phyloP scores from a whole-genome alignment of 2,113 vertebrate species.

The Lipophrys pholis region DNA sequence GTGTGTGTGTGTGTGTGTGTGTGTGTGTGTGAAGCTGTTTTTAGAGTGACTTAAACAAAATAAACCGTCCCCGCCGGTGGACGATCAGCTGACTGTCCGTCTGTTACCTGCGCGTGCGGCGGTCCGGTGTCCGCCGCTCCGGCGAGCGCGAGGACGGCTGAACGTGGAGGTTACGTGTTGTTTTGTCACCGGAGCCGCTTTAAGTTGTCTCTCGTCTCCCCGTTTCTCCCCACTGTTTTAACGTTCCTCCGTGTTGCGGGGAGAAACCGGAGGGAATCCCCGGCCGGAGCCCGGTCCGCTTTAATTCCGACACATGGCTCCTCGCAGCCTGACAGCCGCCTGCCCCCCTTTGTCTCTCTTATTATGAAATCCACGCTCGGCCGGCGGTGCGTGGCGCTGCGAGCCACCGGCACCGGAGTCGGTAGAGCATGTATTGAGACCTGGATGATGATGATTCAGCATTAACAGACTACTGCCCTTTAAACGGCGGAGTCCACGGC shows the following conservation, averaged over 20 bases:
- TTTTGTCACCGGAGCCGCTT: background rate
- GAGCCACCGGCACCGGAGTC: slow-evolving; percentile 30
- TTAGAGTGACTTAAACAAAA: background rate
- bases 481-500: slow-evolving; percentile 53
- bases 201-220: slow-evolving; percentile 16
- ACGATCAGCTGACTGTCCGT: too few species aligned
- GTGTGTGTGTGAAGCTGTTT: background rate
- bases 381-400: slow-evolving; percentile 26
- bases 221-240: background rate
- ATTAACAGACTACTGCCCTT: slow-evolving; percentile 62
- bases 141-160: slow-evolving; percentile 35
- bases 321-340: slow-evolving; percentile 55
- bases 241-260: background rate
- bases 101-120: too few species aligned
- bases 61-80: too few species aligned
- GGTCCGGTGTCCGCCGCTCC: background rate
- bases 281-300: slow-evolving; percentile 18
- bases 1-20: too few species aligned
- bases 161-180: slow-evolving; percentile 11
- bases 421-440: slow-evolving; percentile 36
- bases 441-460: slow-evolving; percentile 81
- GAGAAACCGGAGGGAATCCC: slow-evolving; percentile 55
- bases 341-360: slow-evolving; percentile 68
- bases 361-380: slow-evolving; percentile 41
- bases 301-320: slow-evolving; percentile 75